Evolutionary conservation across 2,888 invertebrate genomes (phyloP), one percentile per base, ranked within the genome.

Genomic region (Boloria selene): DNA sequence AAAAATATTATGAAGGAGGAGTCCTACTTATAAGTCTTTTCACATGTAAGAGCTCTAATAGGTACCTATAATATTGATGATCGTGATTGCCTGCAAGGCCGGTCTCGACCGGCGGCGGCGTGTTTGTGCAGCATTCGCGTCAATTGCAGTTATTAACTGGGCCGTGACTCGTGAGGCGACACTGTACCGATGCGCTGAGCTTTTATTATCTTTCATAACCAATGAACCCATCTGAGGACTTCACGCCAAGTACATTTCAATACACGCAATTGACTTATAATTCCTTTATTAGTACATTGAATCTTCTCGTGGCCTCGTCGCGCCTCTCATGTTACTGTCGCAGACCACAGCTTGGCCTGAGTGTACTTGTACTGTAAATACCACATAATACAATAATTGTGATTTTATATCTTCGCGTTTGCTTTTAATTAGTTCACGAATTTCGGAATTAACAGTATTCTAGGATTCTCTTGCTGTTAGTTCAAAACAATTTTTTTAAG

Each of bases 241-340:
- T 51, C n/a, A 42, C 54, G 58, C 62, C 68, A 62, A 67, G 61
- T 64, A 58, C 66, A 51, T 66, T 44, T 61, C 64, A 61, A 58
- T 69, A 58, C 26, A 60, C 16, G 45, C 60, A 63, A 65, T 65
- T 63, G 68, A 26, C 56, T 42, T 49, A 59, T 49, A 49, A 49
- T 31, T 17, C 22, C 47, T 47, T 59, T 38, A 49, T 45, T 42
- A 55, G 18, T 55, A 14, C 49, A 59, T 49, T 47, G 31, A 59
- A 49, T 59, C 13, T 31, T 17, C 14, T 16, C 16, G n/a, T 5
- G 56, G 6, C 45, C 56, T 56, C 13, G 16, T 1, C 44, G 45
- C 45, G 26, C n/a, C 22, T 56, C 56, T 56, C 56, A 45, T 3
- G 56, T 45, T 45, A 45, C 56, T 13, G 31, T 38, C 17, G 1